Percentiles rank a stretch among this genome's conserved stretches.
Conservation (phyloP, 2,113 vertebrate genomes). For the Piaya cayana region DNA sequence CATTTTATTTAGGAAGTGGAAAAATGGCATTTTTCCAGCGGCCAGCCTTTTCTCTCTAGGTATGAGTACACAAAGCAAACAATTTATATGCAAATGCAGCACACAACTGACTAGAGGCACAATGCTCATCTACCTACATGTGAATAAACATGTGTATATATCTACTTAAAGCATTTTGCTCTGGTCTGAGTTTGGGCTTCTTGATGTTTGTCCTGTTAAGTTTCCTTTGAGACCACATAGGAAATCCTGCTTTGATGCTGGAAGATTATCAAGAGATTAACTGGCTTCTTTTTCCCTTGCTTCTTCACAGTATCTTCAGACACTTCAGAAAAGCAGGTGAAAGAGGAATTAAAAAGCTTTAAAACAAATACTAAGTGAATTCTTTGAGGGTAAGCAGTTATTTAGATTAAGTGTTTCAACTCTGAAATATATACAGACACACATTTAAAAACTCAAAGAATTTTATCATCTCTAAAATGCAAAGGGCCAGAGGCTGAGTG, state of each 20-base stretch:
- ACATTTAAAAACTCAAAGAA: background rate
- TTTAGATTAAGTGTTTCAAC: slow-evolving; percentile 52
- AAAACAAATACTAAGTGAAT: background rate
- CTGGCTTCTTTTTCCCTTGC: background rate
- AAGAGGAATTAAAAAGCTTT: background rate
- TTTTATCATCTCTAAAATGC: background rate
- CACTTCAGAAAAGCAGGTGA: background rate
- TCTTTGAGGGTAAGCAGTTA: slow-evolving; percentile 36
- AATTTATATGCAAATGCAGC: background rate
- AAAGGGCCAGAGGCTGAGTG: background rate
- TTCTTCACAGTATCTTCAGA: background rate
- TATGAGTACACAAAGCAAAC: background rate
- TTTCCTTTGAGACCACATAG: background rate
- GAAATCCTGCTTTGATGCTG: background rate
- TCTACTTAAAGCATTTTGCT: background rate
- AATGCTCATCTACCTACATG: background rate
- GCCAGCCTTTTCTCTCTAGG: too few species aligned
- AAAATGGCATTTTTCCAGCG: background rate
- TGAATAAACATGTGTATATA: background rate
- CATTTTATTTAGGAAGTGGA: background rate
- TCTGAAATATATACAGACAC: background rate
- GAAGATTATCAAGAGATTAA: background rate
- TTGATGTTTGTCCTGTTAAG: background rate
- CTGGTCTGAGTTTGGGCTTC: background rate
- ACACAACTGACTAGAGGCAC: background rate